Base-by-base conservation (phyloP, 2,797 vertebrate genomes). In the Rhinatrema bivittatum region DNA sequence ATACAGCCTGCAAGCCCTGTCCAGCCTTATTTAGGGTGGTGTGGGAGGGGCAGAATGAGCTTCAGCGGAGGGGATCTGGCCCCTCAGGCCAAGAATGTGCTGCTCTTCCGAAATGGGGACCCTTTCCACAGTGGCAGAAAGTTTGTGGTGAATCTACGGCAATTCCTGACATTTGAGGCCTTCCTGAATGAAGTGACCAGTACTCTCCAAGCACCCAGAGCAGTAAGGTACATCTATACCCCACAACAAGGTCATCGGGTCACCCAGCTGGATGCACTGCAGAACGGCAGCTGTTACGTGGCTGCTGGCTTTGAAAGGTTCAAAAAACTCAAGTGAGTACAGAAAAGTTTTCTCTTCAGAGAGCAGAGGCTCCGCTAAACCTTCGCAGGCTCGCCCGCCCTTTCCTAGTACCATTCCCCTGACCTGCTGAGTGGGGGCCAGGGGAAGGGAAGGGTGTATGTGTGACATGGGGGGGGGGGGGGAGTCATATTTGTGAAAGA, bases 81-180 rank as follows among this genome's bases (percentile, higher is more conserved):
- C 12, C 85, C 84, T 22, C 81, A 71, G 1, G 91, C 91, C 43
- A 94, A 86, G 61, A 90, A 65, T 0, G 82, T 95, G 63, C 42
- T 90, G 52, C 79, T 95, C n/a, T 91, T 86, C 55, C 84, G 74
- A 65, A 97, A 96, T 1, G 90, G 93, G 7, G 91, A 96, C 65
- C 76, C 86, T 24, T 94, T 89, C 74, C 88, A 79, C 66, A 62
- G 54, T 0, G 91, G 93, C 27, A 78, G 69, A 22, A 85, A 62
- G 63, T 81, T 95, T 11, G 86, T 96, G 31, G 82, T 96, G 40
- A 91, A 77, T 68, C 89, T 78, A 19, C 74, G 74, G 28, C 84
- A 84, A 42, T 79, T 90, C 50, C 67, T 72, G 33, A 89, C 82
- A 16, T 87, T 93, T 53, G 91, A 96, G 46, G 71, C 79, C 2